A percentile compares a stretch with the other conserved stretches of the same genome.
Evolutionary conservation across 2,113 vertebrate species (phyloP).

Genomic region (Promerops cafer): DNA sequence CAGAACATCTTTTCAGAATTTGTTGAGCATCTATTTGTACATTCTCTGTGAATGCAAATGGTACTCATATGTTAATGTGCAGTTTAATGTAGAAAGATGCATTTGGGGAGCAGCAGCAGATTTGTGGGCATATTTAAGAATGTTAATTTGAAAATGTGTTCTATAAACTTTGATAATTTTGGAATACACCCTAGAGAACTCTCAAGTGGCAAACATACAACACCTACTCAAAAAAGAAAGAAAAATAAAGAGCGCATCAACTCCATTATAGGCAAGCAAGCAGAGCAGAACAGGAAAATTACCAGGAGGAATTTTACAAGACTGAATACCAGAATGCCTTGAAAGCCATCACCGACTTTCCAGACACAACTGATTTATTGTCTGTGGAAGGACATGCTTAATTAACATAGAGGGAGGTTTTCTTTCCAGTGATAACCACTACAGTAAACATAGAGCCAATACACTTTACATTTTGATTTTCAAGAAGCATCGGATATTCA

Average conservation of each 20-base stretch:
- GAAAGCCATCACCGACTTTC: neutral
- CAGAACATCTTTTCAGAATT: neutral
- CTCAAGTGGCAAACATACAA: conserved; percentile 15
- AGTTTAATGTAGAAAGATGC: neutral
- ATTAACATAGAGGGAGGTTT: neutral
- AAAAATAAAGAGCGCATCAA: neutral
- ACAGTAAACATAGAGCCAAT: neutral
- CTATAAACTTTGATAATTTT: conserved; percentile 37
- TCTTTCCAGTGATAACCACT: neutral
- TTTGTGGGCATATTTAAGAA: conserved; percentile 52
- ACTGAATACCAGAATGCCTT: neutral
- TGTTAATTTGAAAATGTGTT: conserved; percentile 50
- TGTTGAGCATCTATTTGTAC: neutral
- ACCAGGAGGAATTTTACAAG: neutral
- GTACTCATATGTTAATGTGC: neutral
- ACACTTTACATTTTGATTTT: neutral
- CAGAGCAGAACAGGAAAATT: neutral
- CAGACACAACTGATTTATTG: neutral
- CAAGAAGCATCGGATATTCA: neutral
- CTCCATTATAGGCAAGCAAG: neutral
- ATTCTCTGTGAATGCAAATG: conserved; percentile 4
- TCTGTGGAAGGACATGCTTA: neutral
- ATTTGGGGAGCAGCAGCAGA: conserved; percentile 29
- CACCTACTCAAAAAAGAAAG: conserved; percentile 6
- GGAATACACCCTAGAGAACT: conserved; percentile 7